phyloP scores from a whole-genome alignment of 2,113 vertebrate species.

The Spheniscus mendiculus region DNA sequence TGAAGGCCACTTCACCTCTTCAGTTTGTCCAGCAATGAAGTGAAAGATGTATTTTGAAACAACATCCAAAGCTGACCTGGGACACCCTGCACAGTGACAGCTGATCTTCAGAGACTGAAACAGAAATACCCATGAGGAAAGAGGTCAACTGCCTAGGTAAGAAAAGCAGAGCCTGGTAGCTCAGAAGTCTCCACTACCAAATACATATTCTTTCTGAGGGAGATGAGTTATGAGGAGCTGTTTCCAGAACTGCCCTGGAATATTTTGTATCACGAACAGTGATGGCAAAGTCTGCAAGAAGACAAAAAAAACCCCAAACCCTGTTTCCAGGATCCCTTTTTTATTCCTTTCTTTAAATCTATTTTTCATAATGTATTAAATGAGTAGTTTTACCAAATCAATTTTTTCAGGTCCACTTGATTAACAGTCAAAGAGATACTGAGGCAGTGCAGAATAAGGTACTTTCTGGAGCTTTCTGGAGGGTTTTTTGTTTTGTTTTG shows the following conservation, averaged over 20 bases:
- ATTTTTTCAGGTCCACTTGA: background rate
- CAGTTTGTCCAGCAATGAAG: background rate
- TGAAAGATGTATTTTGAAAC: background rate
- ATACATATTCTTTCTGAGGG: background rate
- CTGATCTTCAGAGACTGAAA: background rate
- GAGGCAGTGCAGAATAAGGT: background rate
- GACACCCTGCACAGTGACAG: background rate
- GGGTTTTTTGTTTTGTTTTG: background rate
- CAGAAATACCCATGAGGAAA: background rate
- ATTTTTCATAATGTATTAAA: background rate
- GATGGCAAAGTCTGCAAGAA: background rate
- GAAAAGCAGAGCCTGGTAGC: background rate
- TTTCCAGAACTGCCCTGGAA: background rate
- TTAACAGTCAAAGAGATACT: background rate
- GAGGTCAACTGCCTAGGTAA: background rate
- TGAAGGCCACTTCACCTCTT: background rate
- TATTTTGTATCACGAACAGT: background rate
- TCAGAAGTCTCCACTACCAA: background rate
- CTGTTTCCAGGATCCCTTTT: background rate
- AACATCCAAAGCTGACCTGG: background rate
- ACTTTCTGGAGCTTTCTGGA: background rate
- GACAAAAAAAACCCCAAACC: background rate
- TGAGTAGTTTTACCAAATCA: background rate
- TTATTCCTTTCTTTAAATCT: background rate
- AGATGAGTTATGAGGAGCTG: background rate